Conservation (phyloP, 2,888 invertebrate species). For the Idaea straminata region DNA sequence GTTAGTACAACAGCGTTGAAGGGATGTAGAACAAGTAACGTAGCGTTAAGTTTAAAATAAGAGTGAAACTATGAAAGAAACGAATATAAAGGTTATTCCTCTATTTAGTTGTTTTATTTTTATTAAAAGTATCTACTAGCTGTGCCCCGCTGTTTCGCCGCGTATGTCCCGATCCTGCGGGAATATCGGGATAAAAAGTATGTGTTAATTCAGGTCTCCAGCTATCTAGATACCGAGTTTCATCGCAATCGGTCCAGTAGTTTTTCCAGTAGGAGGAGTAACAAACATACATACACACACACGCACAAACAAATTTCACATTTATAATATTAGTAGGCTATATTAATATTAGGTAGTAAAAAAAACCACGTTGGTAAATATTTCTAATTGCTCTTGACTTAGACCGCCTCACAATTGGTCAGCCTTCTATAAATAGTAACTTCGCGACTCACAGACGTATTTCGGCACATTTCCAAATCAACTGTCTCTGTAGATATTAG, state of each 20-base stretch:
- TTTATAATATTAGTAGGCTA: too few species aligned
- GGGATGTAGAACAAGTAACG: constrained; percentile 44
- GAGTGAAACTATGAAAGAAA: constrained; percentile 68
- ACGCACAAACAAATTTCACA: too few species aligned
- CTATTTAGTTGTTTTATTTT: constrained; percentile 32
- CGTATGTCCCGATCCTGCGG: too few species aligned
- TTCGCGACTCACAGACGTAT: constrained; percentile 55
- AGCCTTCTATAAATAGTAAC: constrained; percentile 57
- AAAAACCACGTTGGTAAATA: background rate
- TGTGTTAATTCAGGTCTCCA: too few species aligned
- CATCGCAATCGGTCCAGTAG: background rate
- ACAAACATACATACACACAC: too few species aligned
- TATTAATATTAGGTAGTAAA: background rate
- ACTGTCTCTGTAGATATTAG: constrained; percentile 5
- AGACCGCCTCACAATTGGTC: constrained; percentile 41
- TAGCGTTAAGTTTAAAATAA: constrained; percentile 59
- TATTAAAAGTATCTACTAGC: too few species aligned
- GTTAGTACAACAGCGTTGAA: constrained; percentile 38
- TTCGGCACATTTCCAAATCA: constrained; percentile 64
- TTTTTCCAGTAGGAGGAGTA: too few species aligned
- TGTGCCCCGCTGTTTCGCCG: too few species aligned
- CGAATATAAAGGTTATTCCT: constrained; percentile 78
- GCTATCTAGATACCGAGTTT: background rate
- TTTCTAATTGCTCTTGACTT: constrained; percentile 19
- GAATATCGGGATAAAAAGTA: too few species aligned